Evolutionary conservation across 2,113 vertebrate species (phyloP), one percentile per base, ranked within the genome.

Genomic region (Tringa solitaria): DNA sequence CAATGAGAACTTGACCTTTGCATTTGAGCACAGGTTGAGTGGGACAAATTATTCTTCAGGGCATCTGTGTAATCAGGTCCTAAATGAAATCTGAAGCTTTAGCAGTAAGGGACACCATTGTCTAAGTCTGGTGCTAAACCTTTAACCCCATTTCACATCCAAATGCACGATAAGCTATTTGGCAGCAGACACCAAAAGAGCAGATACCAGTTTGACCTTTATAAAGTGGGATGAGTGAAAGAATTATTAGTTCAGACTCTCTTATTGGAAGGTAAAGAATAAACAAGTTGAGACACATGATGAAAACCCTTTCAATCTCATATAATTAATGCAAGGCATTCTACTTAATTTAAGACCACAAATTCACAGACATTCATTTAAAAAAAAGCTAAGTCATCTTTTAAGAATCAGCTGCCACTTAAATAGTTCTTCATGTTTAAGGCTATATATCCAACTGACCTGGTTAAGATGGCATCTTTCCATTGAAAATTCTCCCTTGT

Each of bases 81-180:
- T 50, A 92, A 92, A 95, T 46, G 48, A 92, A 95, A 95, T 41
- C 16, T 87, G 68, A 92, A 74, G 23, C 22, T 54, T 93, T 69
- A 88, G 50, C 18, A 77, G 45, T 48, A 88, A 90, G 50, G 46
- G 35, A 90, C 14, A 48, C 5, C 10, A 60, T 65, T 88, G 61
- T 76, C 61, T 76, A 75, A 82, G 14, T 43, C 43, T 82, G 19
- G 2, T 76, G 27, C 39, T 79, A 90, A 87, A 93, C 8, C 32
- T 79, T 82, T 80, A 88, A 80, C 45, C 12, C 11, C 17, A 12
- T 83, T 96, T 88, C 45, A 53, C 21, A 17, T 70, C 12, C 26
- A 81, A 72, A 72, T 68, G 35, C 43, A 76, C 0, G 0, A 57
- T 61, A 72, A 92, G 14, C 8, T 90, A 10, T 64, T 92, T 90